Evolutionary conservation across 2,113 vertebrate species (phyloP).

Genomic region (Calypte anna): DNA sequence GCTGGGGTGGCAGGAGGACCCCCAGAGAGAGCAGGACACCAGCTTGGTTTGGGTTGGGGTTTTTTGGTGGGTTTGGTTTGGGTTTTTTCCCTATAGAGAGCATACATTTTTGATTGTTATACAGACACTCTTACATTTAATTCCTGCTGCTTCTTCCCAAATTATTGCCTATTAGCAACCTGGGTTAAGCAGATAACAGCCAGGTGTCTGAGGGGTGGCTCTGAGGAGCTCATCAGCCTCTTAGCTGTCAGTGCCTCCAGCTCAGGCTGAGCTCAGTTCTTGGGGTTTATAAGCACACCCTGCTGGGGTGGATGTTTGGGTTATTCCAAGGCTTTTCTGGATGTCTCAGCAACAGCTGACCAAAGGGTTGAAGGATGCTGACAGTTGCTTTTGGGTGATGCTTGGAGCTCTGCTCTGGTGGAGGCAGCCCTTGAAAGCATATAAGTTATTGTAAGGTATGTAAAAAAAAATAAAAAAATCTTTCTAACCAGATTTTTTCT

Average conservation of each 20-base stretch:
- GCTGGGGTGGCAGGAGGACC: not conserved
- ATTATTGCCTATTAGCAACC: not conserved
- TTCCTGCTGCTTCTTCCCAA: not conserved
- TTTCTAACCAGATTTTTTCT: not conserved
- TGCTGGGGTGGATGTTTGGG: not conserved
- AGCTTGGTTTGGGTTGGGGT: too few species aligned
- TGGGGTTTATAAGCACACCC: not conserved
- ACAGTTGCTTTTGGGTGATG: not conserved
- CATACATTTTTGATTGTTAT: not conserved
- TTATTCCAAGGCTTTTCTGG: fast-evolving
- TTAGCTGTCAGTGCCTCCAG: not conserved
- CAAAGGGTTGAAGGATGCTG: not conserved
- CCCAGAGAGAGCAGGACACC: not conserved
- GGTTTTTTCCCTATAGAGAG: fast-evolving
- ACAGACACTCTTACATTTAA: not conserved
- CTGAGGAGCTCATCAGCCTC: not conserved
- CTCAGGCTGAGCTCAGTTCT: not conserved
- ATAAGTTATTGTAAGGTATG: not conserved
- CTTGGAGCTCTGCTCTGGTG: not conserved
- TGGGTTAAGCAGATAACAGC: not conserved
- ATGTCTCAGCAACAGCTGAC: fast-evolving
- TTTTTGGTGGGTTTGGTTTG: too few species aligned
- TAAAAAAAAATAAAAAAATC: not conserved
- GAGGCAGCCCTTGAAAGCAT: not conserved
- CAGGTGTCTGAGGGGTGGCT: not conserved